Base-by-base conservation (phyloP, 1,140 invertebrate genomes). In the Trichogramma pretiosum region DNA sequence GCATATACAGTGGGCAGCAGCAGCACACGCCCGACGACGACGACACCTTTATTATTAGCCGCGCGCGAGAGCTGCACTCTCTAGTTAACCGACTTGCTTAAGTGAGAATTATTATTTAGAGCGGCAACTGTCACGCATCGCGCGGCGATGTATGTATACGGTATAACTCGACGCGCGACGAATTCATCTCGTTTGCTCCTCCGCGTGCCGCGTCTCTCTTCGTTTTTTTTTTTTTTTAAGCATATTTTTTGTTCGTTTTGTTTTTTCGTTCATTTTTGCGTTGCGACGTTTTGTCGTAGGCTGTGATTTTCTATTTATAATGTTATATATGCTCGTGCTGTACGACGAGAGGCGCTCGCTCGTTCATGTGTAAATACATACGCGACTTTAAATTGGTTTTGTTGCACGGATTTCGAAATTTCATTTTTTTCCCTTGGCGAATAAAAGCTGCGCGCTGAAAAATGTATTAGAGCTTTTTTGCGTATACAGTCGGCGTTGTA, bases 31-130 rank as follows among this genome's bases (percentile, higher is more conserved):
- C 8, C 39, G n/a, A n/a, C 9, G 19, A 18, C 57, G 57, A 59
- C 56, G 62, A 64, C 59, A 61, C 63, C 63, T 69, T 68, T 68
- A 72, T 72, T 69, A 69, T 72, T 70, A 72, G 68, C 67, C 62
- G 56, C 56, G 5, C 11, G 24, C 42, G 58, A 59, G 54, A 55
- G 65, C 47, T 19, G 5, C 3, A n/a, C 28, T 42, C 50, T 63
- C 63, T 67, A 67, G 67, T 71, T 70, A 71, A 62, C 62, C 59
- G 60, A 67, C 61, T 69, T 67, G 63, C 62, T 70, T 70, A 68
- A 69, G 64, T 67, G 67, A 65, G 67, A 69, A 72, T 72, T 69
- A 72, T 70, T 69, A 72, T 69, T 72, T 67, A 67, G 64, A 62
- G 46, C 53, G 57, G 43, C 47, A 50, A 50, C 50, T 58, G 39